Evolutionary conservation across 2,113 vertebrate genomes (phyloP).

Genomic region (Scomber colias): DNA sequence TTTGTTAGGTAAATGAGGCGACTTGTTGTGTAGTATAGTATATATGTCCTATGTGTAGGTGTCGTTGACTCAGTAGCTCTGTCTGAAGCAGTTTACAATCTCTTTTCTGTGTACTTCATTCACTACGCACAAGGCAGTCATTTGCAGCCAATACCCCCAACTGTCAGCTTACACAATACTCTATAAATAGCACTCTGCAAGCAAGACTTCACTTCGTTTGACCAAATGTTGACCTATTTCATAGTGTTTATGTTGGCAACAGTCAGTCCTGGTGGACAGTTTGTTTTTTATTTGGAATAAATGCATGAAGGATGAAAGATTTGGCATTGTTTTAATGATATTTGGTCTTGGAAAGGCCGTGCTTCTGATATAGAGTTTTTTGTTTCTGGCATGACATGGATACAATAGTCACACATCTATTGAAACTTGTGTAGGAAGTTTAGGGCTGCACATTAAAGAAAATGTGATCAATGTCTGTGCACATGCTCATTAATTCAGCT

Average conservation of each 20-base stretch:
- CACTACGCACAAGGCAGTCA: background rate
- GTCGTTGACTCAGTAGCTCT: constrained; percentile 2
- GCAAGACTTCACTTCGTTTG: constrained; percentile 47
- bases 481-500: background rate
- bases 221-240: constrained; percentile 63
- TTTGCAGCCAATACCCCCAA: constrained; percentile 28
- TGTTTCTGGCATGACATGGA: constrained; percentile 1
- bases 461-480: background rate
- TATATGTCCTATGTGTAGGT: background rate
- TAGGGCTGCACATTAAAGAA: background rate
- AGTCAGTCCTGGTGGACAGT: background rate
- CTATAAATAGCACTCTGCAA: constrained; percentile 58
- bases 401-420: constrained; percentile 5
- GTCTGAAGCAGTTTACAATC: constrained; percentile 28
- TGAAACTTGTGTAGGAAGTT: background rate
- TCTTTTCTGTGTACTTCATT: constrained; percentile 4
- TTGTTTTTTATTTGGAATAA: constrained; percentile 46
- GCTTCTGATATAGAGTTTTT: constrained; percentile 4
- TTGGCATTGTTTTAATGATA: constrained; percentile 34
- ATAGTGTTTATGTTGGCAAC: constrained; percentile 46
- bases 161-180: constrained; percentile 41
- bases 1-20: background rate
- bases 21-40: background rate
- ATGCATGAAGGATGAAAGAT: constrained; percentile 46
- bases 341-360: background rate